Evolutionary conservation across 2,113 vertebrate genomes (phyloP).

Genomic region (Girardinichthys multiradiatus): DNA sequence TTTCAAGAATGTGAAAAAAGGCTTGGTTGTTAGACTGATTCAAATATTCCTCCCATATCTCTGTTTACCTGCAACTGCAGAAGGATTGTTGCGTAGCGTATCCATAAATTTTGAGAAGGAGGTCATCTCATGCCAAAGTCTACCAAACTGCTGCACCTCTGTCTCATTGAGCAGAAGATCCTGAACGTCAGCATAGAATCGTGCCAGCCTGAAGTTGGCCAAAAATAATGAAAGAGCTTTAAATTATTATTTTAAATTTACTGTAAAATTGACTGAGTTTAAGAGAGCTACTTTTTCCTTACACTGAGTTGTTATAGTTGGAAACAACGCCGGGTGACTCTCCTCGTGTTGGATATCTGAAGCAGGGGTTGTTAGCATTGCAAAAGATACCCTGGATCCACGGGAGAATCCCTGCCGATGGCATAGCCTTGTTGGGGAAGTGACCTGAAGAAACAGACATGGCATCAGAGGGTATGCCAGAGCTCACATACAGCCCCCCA

Average conservation of each 20-base stretch:
- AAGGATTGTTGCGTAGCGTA: conserved; percentile 85
- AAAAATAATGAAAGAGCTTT: neutral
- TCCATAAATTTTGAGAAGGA: conserved; percentile 89
- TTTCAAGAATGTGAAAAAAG: neutral
- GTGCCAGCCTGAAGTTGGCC: conserved; percentile 82
- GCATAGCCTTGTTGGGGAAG: conserved; percentile 98
- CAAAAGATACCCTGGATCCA: conserved; percentile 98
- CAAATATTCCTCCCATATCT: neutral
- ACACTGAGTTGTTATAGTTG: conserved; percentile 97
- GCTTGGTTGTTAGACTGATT: neutral
- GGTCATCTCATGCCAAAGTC: conserved; percentile 86
- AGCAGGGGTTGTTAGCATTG: conserved; percentile 95
- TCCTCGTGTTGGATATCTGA: conserved; percentile 86
- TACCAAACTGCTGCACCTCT: conserved; percentile 81
- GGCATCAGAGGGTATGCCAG: neutral
- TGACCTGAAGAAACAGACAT: conserved; percentile 84
- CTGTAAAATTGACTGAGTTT: neutral
- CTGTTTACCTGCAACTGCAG: conserved; percentile 83
- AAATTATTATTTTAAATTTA: neutral
- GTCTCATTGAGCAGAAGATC: conserved; percentile 83
- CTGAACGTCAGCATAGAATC: conserved; percentile 87
- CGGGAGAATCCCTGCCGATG: conserved; percentile 90
- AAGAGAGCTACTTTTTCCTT: conserved; percentile 58
- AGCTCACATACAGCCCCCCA: neutral
- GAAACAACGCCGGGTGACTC: conserved; percentile 91